phyloP scores from a whole-genome alignment of 37 sponge, comb jelly and placozoan species.

The Crambe crambe region DNA sequence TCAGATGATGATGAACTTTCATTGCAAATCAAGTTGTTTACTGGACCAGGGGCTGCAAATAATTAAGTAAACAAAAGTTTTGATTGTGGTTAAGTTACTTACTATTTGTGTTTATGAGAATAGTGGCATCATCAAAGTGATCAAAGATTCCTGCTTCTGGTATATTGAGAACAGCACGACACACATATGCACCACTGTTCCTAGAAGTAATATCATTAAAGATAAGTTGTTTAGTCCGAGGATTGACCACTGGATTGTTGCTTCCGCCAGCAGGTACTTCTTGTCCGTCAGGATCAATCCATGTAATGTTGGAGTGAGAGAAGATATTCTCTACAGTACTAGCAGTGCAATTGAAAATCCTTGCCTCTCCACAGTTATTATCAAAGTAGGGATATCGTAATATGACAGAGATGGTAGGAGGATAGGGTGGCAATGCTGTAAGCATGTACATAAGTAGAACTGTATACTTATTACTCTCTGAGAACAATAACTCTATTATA shows the following conservation, averaged over 20 bases:
- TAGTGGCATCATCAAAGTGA: neutral
- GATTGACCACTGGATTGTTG: neutral
- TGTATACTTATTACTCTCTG: too few relatives aligned
- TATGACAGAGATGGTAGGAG: too few relatives aligned
- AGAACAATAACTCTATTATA: too few relatives aligned
- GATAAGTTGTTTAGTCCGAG: conserved; percentile 4
- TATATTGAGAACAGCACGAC: neutral
- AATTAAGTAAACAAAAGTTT: too few relatives aligned
- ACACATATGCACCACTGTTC: neutral
- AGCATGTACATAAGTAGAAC: too few relatives aligned
- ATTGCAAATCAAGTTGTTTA: neutral
- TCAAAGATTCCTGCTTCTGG: neutral
- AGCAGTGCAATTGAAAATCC: too few relatives aligned
- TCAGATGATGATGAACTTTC: neutral
- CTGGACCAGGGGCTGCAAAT: neutral
- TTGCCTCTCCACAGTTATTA: too few relatives aligned
- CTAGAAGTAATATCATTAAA: neutral
- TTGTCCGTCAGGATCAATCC: neutral
- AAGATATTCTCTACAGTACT: too few relatives aligned
- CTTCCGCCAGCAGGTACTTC: neutral
- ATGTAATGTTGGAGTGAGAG: neutral
- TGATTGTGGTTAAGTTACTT: neutral
- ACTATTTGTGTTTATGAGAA: neutral
- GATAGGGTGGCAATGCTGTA: too few relatives aligned
- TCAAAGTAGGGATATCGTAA: too few relatives aligned